phyloP scores from a whole-genome alignment of 1,140 invertebrate genomes.

The Ceratosolen fusciceps region DNA sequence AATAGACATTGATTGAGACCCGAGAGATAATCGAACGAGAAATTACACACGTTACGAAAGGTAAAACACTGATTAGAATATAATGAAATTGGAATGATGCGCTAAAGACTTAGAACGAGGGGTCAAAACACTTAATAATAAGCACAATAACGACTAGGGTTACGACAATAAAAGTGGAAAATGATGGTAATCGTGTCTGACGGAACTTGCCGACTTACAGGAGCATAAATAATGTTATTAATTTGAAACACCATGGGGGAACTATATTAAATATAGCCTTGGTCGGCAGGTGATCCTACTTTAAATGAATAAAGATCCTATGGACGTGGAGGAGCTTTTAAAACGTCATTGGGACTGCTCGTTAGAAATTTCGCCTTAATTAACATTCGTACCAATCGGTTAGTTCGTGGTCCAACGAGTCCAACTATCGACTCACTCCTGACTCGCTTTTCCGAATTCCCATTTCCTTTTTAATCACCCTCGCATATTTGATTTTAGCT shows the following conservation, averaged over 20 bases:
- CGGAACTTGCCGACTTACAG: conserved; percentile 31
- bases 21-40: no score
- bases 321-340: conserved; percentile 33
- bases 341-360: conserved; percentile 27
- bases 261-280: conserved; percentile 50
- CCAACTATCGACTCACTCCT: background rate
- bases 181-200: conserved; percentile 51
- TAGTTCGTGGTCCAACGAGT: background rate
- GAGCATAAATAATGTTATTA: conserved; percentile 61
- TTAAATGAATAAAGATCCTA: background rate
- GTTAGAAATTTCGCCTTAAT: conserved; percentile 19
- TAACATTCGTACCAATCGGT: background rate
- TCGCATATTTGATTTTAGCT: background rate
- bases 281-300: background rate
- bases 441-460: background rate
- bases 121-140: background rate
- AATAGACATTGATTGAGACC: no score
- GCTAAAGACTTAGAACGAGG: no score
- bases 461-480: background rate
- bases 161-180: conserved; percentile 53
- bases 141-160: conserved; percentile 23
- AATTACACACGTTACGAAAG: no score
- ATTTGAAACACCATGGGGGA: conserved; percentile 55
- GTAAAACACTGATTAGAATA: no score
- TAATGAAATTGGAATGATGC: no score